These are phyloP conservation scores for Meriones psammophilus DNA, from an alignment of 2,797 vertebrate genomes.

Conservation along the genomic window DNA sequence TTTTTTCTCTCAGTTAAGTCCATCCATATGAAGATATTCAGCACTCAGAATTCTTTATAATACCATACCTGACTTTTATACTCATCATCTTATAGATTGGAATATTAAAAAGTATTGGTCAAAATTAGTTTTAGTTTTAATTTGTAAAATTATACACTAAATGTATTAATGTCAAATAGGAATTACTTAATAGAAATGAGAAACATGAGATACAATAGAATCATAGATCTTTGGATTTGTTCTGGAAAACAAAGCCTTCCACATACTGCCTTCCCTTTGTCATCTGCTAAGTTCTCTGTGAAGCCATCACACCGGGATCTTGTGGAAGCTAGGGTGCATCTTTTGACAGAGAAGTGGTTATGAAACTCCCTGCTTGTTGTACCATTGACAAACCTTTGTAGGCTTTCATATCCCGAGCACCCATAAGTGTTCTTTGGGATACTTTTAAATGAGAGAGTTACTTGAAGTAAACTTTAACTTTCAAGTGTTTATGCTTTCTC, in stretches of 20 bases:
- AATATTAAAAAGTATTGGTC: constrained; percentile 66
- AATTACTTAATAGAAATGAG: constrained; percentile 60
- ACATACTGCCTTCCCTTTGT: constrained; percentile 21
- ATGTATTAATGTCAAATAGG: constrained; percentile 55
- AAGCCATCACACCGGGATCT: neutral
- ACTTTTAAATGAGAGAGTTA: constrained; percentile 6
- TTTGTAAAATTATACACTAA: constrained; percentile 52
- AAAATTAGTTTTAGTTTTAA: constrained; percentile 75
- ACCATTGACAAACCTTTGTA: neutral
- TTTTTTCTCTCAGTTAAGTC: constrained; percentile 40
- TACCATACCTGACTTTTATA: constrained; percentile 68
- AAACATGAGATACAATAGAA: constrained; percentile 56
- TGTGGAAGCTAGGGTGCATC: neutral
- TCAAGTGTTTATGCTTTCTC: neutral
- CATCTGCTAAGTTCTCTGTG: neutral
- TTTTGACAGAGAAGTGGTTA: constrained; percentile 35
- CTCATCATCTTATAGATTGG: constrained; percentile 38
- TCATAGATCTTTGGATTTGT: constrained; percentile 38
- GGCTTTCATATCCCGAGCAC: neutral
- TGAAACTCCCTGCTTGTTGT: constrained; percentile 12
- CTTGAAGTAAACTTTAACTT: constrained; percentile 62
- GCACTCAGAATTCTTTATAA: constrained; percentile 62
- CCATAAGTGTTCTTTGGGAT: constrained; percentile 35
- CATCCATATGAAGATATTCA: constrained; percentile 54
- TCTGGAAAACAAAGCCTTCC: constrained; percentile 51